A percentile compares a stretch with the other conserved stretches of the same genome.
Conservation (phyloP, 2,113 vertebrate genomes). For the Callocephalon fimbriatum region DNA sequence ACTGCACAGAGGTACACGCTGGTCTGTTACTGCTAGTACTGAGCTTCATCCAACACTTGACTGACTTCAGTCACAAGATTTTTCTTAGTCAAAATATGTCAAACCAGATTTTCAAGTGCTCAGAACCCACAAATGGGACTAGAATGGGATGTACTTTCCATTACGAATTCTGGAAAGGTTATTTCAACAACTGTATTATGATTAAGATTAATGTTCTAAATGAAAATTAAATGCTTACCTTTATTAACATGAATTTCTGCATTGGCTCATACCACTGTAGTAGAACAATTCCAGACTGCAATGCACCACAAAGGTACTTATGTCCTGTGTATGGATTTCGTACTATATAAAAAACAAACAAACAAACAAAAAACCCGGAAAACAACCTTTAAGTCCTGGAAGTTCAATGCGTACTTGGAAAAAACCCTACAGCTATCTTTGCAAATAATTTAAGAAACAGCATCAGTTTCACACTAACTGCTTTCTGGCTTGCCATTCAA, state of each 20-base stretch:
- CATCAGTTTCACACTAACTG: not conserved
- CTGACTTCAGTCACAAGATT: not conserved
- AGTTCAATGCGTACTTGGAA: not conserved
- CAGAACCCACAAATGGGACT: not conserved
- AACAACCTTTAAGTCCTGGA: accelerated
- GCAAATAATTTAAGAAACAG: not conserved
- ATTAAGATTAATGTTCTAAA: not conserved
- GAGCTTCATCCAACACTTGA: not conserved
- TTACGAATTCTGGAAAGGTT: not conserved
- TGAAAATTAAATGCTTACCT: slow-evolving; percentile 76
- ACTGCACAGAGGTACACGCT: not conserved
- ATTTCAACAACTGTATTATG: not conserved
- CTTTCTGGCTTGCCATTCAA: not conserved
- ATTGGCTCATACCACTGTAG: slow-evolving; percentile 99
- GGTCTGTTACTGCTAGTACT: not conserved
- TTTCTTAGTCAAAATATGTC: not conserved
- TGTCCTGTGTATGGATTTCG: slow-evolving; percentile 97
- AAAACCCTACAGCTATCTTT: not conserved
- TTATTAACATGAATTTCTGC: slow-evolving; percentile 99
- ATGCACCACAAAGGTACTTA: slow-evolving; percentile 95
- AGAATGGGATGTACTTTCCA: not conserved
- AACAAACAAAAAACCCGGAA: accelerated
- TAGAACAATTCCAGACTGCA: slow-evolving; percentile 95
- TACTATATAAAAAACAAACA: slow-evolving; percentile 75
- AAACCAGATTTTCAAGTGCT: not conserved